Conservation (phyloP, 1,140 invertebrate genomes). For the Aphelenchoides besseyi region DNA sequence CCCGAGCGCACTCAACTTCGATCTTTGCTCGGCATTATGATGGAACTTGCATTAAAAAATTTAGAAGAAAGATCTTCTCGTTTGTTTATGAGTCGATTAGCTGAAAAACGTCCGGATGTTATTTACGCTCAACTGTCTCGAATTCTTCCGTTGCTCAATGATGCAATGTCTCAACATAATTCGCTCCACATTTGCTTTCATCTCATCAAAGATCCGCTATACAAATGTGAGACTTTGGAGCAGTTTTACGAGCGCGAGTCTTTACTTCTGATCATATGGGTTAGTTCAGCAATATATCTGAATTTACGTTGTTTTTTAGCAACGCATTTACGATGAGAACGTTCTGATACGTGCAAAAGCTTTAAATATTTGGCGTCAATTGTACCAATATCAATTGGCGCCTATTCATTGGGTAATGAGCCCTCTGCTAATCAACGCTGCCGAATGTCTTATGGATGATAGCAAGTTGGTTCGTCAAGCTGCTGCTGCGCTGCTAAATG, state of each 20-base stretch:
- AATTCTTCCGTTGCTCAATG: background rate
- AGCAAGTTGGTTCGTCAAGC: background rate
- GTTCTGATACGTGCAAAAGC: background rate
- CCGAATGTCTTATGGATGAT: background rate
- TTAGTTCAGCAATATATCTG: background rate
- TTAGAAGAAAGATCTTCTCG: background rate
- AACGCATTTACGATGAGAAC: background rate
- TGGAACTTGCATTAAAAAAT: background rate
- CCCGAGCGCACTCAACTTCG: background rate
- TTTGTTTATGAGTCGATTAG: background rate
- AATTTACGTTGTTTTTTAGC: background rate
- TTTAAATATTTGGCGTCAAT: background rate
- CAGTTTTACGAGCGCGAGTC: background rate
- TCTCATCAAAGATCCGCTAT: background rate
- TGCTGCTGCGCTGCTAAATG: background rate
- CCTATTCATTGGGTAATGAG: background rate
- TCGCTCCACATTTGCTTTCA: background rate
- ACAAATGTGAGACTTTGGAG: background rate
- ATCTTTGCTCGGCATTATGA: background rate
- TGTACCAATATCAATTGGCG: background rate
- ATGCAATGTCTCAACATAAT: background rate
- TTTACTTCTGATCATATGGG: background rate
- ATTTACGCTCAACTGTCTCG: background rate
- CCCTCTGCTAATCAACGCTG: background rate
- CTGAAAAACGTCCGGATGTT: background rate